Percentiles rank a stretch among this genome's conserved stretches.
These are phyloP conservation scores for Synanthedon andrenaeformis DNA, from an alignment of 2,888 invertebrate species.

Conservation along the genomic window DNA sequence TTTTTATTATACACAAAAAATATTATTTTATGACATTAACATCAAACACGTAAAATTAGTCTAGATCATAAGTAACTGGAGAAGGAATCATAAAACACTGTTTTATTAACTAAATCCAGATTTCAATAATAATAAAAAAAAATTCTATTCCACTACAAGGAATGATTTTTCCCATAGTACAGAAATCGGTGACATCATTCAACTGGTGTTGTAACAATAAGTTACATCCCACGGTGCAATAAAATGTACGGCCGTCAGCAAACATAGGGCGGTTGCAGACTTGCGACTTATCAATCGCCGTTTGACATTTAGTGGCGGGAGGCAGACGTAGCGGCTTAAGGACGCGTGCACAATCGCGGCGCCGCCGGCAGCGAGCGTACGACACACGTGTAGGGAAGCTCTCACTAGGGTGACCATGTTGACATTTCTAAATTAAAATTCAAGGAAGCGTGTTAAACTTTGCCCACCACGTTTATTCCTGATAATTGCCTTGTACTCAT, in stretches of 20 bases:
- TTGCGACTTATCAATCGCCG: conserved; percentile 48
- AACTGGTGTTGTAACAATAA: conserved; percentile 26
- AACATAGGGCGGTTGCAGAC: conserved; percentile 33
- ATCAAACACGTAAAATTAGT: no score
- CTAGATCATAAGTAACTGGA: no score
- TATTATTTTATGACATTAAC: no score
- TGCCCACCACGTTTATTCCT: no score
- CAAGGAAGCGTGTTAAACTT: no score
- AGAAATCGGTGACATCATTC: conserved; percentile 15
- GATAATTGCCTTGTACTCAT: no score
- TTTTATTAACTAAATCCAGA: no score
- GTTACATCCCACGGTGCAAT: conserved; percentile 35
- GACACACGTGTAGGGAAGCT: not conserved
- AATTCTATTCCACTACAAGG: no score
- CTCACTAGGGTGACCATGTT: not conserved
- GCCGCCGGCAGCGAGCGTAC: conserved; percentile 24
- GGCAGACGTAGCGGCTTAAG: conserved; percentile 36
- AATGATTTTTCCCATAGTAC: conserved; percentile 33
- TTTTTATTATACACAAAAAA: no score
- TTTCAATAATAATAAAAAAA: no score
- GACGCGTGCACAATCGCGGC: conserved; percentile 30
- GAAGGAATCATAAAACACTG: no score
- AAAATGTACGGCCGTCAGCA: conserved; percentile 19
- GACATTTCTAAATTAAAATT: no score
- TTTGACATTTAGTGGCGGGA: conserved; percentile 54